Base-by-base conservation (phyloP, 2,888 invertebrate genomes). In the Listrodromus nycthemerus region DNA sequence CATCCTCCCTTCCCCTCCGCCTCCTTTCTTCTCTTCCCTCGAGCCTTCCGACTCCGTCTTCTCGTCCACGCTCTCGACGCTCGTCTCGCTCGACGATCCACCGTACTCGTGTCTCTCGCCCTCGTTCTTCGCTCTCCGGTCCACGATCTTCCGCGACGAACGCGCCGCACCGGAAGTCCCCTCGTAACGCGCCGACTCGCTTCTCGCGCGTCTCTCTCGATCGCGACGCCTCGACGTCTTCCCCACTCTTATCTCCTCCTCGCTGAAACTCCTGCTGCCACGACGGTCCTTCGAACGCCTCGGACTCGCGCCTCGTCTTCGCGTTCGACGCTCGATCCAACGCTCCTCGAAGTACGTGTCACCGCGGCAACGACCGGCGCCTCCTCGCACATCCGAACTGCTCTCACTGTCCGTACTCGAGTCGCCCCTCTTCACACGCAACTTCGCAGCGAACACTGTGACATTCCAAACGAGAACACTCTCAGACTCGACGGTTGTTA, bases 61-160 rank as follows among this genome's bases (percentile, higher is more conserved):
- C 21, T 83, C 80, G 10, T 86, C 80, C 19, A 69, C 78, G 2
- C 76, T 77, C 10, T 85, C 84, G 50, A 85, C 85, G n/a, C 93
- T 94, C 4, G 94, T 94, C 85, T 94, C 95, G 61, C 94, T 94
- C 27, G 94, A 94, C 0, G 94, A 92, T 55, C 94, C 93, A 74
- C 94, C 88, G 93, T 95, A 89, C 92, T 93, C 88, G 89, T 90
- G 86, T 92, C 94, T 84, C 92, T 94, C 83, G 93, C 93, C 16
- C 94, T 93, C 88, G 94, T 94, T 10, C 3, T 45, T 69, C 93
- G 48, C 27, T 16, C 50, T 78, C 24, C 52, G 45, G 0, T 19
- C 70, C 6, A 24, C 52, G 13, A 33, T n/a, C 19, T 71, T 80
- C 33, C 70, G 33, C 7, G 65, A 65, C 7, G 45, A 52, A 80